Evolutionary conservation across 2,888 invertebrate species (phyloP), one percentile per base, ranked within the genome.

Genomic region (Drosophila dives): DNA sequence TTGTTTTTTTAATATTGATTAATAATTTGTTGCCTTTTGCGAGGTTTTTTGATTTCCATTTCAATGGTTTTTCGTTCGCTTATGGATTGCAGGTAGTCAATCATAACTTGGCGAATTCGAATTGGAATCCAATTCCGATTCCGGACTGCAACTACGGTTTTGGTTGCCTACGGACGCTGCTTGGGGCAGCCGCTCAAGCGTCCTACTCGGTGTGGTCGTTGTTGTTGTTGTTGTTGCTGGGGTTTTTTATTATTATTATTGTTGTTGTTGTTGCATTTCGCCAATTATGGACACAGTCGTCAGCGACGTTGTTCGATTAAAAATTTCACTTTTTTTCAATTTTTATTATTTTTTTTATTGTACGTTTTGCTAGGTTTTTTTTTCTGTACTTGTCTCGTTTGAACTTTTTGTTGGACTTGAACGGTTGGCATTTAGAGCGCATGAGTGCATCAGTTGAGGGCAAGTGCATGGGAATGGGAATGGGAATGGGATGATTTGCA

Each of bases 211-310:
- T 45, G 50, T 50, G 42, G 56, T 50, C 29, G 61, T 54, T 58
- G 58, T 42, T 73, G 62, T 40, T 80, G 66, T 51, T 72, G 65
- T 58, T 70, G 69, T 49, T 61, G 36, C 29, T 74, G 62, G 45
- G 20, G 45, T 45, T 40, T 40, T n/a, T 48, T 77, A 61, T 58
- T 73, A 72, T 56, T 64, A 69, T 49, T 55, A 51, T 56, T 42
- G 65, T 55, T 73, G 72, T 54, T 71, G 70, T 56, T 65, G 73
- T 48, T 56, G 61, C 64, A 73, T 67, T 69, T 71, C 69, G 81
- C 69, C 89, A 84, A 85, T 89, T 84, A 81, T 84, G 70, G 76
- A 72, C 64, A 74, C 56, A 64, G 64, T 60, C 65, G 40, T 65
- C 65, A 34, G 40, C 56, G 54, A 42, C 61, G 61, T 45, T 64